Evolutionary conservation across 2,797 vertebrate genomes (phyloP).

Genomic region (Amphiprion clarkii): DNA sequence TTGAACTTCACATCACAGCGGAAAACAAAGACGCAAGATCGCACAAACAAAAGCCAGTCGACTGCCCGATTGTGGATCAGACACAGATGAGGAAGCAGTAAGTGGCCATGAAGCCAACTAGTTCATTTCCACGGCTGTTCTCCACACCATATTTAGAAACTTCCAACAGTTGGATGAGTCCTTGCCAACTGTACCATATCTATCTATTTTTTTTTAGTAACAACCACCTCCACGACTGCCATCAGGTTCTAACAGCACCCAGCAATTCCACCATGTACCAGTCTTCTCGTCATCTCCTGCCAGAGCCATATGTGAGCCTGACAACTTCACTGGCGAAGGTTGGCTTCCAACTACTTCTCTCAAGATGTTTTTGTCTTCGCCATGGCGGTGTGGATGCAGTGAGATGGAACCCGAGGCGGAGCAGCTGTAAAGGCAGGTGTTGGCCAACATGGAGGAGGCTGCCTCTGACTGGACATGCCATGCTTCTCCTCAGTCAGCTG

Average conservation of each 20-base stretch:
- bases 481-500: constrained; percentile 70
- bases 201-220: constrained; percentile 21
- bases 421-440: constrained; percentile 81
- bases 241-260: constrained; percentile 14
- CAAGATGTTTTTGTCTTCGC: constrained; percentile 50
- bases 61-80: constrained; percentile 40
- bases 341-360: constrained; percentile 53
- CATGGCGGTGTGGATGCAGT: constrained; percentile 45
- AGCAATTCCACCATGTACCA: constrained; percentile 25
- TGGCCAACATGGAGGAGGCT: constrained; percentile 65
- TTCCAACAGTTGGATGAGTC: constrained; percentile 30
- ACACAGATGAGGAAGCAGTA: constrained; percentile 32
- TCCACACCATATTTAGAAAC: constrained; percentile 30
- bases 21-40: constrained; percentile 16
- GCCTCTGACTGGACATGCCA: constrained; percentile 75
- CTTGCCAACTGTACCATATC: constrained; percentile 6
- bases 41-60: constrained; percentile 26
- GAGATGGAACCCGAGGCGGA: constrained; percentile 69
- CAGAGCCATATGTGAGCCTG: constrained; percentile 72
- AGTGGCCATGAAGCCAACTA: background rate
- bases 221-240: constrained; percentile 25
- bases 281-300: constrained; percentile 35
- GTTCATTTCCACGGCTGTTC: background rate
- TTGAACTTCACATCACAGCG: background rate
- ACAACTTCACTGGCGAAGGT: constrained; percentile 57